Evolutionary conservation across 1,140 invertebrate species (phyloP).

Genomic region (Formica exsecta): DNA sequence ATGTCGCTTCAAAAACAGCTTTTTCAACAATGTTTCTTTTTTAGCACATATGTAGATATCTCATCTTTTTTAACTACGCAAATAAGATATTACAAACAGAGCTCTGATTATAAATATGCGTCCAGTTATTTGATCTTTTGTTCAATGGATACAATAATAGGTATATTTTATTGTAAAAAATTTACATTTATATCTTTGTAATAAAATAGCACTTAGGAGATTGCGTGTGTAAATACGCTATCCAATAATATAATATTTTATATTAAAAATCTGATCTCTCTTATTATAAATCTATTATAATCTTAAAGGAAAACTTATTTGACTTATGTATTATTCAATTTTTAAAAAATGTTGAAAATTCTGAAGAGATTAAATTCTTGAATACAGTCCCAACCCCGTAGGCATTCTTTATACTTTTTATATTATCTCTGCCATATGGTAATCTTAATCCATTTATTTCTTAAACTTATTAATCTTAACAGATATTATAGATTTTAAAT

Average conservation of each 20-base stretch:
- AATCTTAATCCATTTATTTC: background rate
- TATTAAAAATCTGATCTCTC: background rate
- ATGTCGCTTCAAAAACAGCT: slow-evolving; percentile 27
- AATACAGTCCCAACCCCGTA: no score
- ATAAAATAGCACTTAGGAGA: background rate
- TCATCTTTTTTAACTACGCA: background rate
- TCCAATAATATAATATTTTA: background rate
- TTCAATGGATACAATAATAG: background rate
- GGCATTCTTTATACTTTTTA: background rate
- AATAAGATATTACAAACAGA: background rate
- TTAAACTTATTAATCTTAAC: slow-evolving; percentile 1
- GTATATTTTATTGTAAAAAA: slow-evolving; percentile 13
- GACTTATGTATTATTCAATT: background rate
- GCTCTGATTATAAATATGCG: background rate
- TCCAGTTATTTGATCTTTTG: background rate
- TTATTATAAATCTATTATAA: slow-evolving; percentile 9
- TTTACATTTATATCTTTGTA: background rate
- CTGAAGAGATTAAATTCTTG: background rate
- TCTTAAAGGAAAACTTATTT: background rate
- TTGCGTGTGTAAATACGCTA: background rate
- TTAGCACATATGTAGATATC: background rate
- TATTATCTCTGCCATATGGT: background rate
- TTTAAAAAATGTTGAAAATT: background rate
- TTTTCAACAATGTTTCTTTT: background rate
- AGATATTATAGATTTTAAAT: background rate